Percentiles rank a stretch among this genome's conserved stretches.
These are phyloP conservation scores for Cinclus cinclus DNA, from an alignment of 2,113 vertebrate species.

Conservation along the genomic window DNA sequence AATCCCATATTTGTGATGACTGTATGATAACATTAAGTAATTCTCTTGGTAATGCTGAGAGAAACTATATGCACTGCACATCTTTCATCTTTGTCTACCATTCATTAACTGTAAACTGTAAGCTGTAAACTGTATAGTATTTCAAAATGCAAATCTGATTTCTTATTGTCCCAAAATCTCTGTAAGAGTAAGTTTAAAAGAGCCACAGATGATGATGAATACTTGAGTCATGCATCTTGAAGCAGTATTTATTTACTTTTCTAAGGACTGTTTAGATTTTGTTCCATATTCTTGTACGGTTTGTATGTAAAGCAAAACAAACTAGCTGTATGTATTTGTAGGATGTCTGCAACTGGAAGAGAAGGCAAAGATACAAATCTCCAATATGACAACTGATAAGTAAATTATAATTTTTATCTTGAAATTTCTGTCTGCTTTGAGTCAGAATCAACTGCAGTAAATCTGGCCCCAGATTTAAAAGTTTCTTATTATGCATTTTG, in stretches of 20 bases:
- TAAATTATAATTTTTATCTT: background rate
- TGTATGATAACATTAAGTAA: background rate
- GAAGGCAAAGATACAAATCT: background rate
- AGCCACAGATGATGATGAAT: background rate
- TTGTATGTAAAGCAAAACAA: background rate
- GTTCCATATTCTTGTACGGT: background rate
- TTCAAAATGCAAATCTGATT: background rate
- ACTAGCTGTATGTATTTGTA: background rate
- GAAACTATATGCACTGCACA: background rate
- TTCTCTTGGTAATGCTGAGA: background rate
- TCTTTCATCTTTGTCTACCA: background rate
- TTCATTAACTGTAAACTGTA: background rate
- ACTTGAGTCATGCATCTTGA: background rate
- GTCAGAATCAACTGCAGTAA: background rate
- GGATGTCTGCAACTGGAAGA: background rate
- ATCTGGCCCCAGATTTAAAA: background rate
- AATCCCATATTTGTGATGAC: background rate
- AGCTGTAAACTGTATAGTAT: background rate
- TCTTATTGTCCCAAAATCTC: background rate
- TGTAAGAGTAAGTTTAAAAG: background rate
- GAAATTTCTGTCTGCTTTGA: background rate
- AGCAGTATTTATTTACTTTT: background rate
- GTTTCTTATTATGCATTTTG: background rate
- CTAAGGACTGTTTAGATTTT: background rate
- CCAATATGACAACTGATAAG: background rate